Evolutionary conservation across 1,140 invertebrate genomes (phyloP).

Genomic region (Eumeta japonica): DNA sequence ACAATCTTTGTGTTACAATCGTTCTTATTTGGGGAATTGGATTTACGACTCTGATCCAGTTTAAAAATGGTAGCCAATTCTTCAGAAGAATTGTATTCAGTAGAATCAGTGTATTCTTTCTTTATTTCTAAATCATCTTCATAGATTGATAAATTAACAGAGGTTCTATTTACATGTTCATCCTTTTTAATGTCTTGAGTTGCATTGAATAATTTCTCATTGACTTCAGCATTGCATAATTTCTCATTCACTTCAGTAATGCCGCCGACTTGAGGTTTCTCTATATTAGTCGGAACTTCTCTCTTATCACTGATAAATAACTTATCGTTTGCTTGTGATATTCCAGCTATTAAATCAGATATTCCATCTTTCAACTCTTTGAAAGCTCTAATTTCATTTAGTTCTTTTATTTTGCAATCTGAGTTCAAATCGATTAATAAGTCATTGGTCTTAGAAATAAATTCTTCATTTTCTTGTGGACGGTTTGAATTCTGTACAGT

Average conservation of each 20-base stretch:
- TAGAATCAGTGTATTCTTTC: conserved; percentile 47
- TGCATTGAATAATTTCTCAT: conserved; percentile 57
- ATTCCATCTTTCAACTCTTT: conserved; percentile 56
- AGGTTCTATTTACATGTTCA: conserved; percentile 27
- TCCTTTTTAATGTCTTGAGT: conserved; percentile 37
- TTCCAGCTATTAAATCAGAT: conserved; percentile 52
- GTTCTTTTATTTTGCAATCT: conserved; percentile 40
- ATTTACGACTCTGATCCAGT: conserved; percentile 28
- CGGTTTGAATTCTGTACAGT: conserved; percentile 7
- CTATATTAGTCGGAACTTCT: conserved; percentile 27
- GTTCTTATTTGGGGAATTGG: conserved; percentile 4
- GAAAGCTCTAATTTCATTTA: conserved; percentile 53
- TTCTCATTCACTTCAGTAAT: conserved; percentile 56
- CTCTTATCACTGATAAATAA: conserved; percentile 27
- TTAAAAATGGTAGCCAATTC: conserved; percentile 63
- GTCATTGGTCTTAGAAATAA: neutral
- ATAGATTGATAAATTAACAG: conserved; percentile 37
- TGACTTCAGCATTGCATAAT: conserved; percentile 51
- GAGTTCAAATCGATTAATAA: no score
- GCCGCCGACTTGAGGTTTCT: conserved; percentile 8
- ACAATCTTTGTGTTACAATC: conserved; percentile 21
- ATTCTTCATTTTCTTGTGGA: conserved; percentile 12
- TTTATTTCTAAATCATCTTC: conserved; percentile 44
- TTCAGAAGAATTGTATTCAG: conserved; percentile 63
- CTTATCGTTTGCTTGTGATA: conserved; percentile 52